Percentiles rank a stretch among this genome's conserved stretches.
Conservation (phyloP, 2,113 vertebrate species). For the Sigmodon hispidus region DNA sequence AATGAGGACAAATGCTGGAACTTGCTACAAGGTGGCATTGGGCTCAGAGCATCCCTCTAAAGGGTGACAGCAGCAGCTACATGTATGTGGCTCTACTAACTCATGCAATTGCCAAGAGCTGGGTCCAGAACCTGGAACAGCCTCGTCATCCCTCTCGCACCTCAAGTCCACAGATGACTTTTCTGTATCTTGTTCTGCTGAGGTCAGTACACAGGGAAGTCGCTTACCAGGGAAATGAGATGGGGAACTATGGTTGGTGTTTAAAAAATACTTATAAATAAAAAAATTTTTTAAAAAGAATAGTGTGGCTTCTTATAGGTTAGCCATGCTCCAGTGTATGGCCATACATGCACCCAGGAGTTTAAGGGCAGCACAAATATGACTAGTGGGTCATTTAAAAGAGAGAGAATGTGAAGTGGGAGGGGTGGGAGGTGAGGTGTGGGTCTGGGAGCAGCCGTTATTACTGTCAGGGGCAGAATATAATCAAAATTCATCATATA, state of each 20-base stretch:
- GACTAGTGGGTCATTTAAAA: neutral
- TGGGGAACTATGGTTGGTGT: no score
- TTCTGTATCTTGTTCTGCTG: neutral
- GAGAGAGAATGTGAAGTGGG: neutral
- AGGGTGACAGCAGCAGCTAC: rapidly evolving
- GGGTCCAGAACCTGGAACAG: neutral
- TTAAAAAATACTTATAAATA: no score
- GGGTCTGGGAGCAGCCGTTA: neutral
- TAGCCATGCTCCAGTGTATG: neutral
- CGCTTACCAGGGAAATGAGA: neutral
- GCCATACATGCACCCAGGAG: neutral
- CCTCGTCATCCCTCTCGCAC: neutral
- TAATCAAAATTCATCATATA: neutral
- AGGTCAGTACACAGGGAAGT: neutral
- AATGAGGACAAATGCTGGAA: neutral
- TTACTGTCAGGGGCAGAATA: no score
- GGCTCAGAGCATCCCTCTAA: neutral
- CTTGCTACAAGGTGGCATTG: neutral
- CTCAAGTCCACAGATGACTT: neutral
- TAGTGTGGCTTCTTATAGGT: neutral
- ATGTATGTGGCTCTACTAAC: neutral
- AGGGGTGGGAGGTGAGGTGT: no score
- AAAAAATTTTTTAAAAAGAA: no score
- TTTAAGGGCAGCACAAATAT: neutral
- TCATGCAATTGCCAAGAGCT: neutral